Conservation (phyloP, 2,113 vertebrate genomes). For the Paracanthobrama guichenoti region DNA sequence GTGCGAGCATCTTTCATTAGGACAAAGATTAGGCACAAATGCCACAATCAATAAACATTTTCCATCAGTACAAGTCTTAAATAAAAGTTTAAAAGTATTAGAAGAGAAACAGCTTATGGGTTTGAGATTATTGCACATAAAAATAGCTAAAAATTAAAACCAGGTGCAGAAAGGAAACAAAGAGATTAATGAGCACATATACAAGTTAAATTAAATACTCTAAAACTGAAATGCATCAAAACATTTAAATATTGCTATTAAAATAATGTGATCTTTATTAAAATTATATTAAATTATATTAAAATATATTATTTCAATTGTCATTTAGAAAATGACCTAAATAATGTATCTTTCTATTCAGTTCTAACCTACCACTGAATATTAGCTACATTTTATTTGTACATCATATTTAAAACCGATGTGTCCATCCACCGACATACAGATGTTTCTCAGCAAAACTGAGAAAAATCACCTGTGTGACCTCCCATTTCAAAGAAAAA, state of each 20-base stretch:
- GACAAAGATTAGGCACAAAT: neutral
- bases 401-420: neutral
- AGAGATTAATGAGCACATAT: neutral
- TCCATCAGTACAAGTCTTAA: neutral
- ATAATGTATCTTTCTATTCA: neutral
- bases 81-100: neutral
- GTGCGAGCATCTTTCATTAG: neutral
- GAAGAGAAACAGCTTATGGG: neutral
- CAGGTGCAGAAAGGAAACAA: neutral
- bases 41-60: neutral
- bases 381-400: slow-evolving; percentile 9
- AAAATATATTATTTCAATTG: slow-evolving; percentile 19
- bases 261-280: slow-evolving; percentile 47
- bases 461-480: neutral
- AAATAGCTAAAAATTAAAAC: neutral
- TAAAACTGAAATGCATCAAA: slow-evolving; percentile 67
- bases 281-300: neutral
- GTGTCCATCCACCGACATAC: neutral
- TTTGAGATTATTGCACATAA: slow-evolving; percentile 17
- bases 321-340: neutral
- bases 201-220: slow-evolving; percentile 22
- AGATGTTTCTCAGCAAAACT: neutral
- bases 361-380: neutral
- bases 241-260: slow-evolving; percentile 56
- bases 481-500: slow-evolving; percentile 15